phyloP scores from a whole-genome alignment of 2,888 invertebrate genomes.

The Pristionchus entomophagus region DNA sequence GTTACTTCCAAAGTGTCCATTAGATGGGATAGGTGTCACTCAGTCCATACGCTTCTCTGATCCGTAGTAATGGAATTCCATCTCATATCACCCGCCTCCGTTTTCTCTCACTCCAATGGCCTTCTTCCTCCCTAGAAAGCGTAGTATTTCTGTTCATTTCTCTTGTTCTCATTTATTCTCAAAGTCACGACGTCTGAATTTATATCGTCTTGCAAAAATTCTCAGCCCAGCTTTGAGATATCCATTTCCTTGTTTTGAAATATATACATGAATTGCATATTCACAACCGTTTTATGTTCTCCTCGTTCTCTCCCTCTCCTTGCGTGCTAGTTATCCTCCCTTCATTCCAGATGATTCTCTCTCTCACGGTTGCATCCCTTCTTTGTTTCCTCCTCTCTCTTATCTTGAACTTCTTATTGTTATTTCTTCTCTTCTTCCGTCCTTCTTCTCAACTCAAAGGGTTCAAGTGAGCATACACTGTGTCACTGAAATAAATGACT shows the following conservation, averaged over 20 bases:
- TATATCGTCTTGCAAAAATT: too few species aligned
- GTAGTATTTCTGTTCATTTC: not conserved
- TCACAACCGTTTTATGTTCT: too few species aligned
- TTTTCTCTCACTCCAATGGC: not conserved
- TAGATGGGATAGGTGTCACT: too few species aligned
- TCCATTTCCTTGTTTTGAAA: too few species aligned
- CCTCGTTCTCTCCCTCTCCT: not conserved
- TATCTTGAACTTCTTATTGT: not conserved
- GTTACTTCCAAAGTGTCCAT: too few species aligned
- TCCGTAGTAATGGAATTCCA: not conserved
- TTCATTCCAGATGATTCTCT: slow-evolving; percentile 22
- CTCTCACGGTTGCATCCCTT: not conserved
- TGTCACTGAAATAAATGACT: not conserved
- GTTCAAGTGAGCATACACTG: not conserved
- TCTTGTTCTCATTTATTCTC: not conserved
- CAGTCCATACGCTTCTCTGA: too few species aligned
- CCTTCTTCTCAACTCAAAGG: slow-evolving; percentile 25
- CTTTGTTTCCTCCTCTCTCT: not conserved
- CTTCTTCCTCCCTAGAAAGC: too few species aligned
- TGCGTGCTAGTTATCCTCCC: not conserved
- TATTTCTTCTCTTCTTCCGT: slow-evolving; percentile 11
- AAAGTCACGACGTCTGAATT: too few species aligned
- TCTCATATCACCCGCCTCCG: not conserved
- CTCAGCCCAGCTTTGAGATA: too few species aligned
- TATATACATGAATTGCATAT: too few species aligned